A percentile compares a stretch with the other conserved stretches of the same genome.
Conservation (phyloP, 2,797 vertebrate species). For the Lutjanus campechanus region DNA sequence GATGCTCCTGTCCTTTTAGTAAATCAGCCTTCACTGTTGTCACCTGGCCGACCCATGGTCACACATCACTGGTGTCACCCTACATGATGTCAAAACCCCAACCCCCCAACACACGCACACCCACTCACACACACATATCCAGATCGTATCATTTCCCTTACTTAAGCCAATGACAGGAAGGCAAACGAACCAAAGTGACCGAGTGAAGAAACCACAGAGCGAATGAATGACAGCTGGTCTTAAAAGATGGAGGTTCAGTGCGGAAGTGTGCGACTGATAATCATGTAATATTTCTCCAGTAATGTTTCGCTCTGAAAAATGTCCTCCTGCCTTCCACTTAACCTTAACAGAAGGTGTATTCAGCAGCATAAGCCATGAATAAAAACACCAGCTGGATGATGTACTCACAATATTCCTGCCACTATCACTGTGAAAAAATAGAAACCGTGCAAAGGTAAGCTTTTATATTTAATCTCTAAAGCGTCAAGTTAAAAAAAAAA, state of each 20-base stretch:
- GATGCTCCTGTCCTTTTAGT: conserved; percentile 99
- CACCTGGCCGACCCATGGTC: conserved; percentile 83
- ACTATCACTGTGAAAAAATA: background rate
- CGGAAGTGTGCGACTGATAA: conserved; percentile 18
- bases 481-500: too few species aligned
- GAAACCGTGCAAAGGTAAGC: background rate
- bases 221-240: conserved; percentile 14
- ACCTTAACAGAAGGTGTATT: conserved; percentile 46
- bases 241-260: background rate
- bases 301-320: conserved; percentile 30
- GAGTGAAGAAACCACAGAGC: conserved; percentile 10
- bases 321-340: conserved; percentile 28
- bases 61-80: conserved; percentile 93
- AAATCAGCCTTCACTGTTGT: conserved; percentile 97
- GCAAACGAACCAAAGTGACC: conserved; percentile 13
- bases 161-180: conserved; percentile 50
- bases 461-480: background rate
- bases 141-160: conserved; percentile 40
- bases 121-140: conserved; percentile 13
- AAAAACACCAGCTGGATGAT: conserved; percentile 43
- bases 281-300: conserved; percentile 6
- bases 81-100: conserved; percentile 77
- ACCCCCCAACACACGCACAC: conserved; percentile 58
- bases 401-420: background rate
- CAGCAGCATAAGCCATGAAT: conserved; percentile 36